A percentile compares a stretch with the other conserved stretches of the same genome.
These are phyloP conservation scores for Thalassoma bifasciatum DNA, from an alignment of 2,113 vertebrate species.

Conservation along the genomic window DNA sequence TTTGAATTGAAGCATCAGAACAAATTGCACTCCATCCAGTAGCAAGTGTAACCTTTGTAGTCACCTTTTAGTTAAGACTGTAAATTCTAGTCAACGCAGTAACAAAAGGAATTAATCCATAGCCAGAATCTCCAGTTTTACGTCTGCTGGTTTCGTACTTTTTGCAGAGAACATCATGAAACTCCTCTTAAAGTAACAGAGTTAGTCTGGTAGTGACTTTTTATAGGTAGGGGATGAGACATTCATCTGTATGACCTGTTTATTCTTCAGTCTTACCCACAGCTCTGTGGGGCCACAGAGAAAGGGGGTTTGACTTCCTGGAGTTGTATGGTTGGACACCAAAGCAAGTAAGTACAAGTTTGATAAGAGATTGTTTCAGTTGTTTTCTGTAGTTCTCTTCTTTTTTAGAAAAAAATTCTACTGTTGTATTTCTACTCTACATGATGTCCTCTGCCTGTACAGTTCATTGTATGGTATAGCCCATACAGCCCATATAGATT, in stretches of 20 bases:
- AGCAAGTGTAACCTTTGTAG: background rate
- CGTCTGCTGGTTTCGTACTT: too few relatives aligned
- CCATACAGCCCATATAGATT: too few relatives aligned
- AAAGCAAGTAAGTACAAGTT: background rate
- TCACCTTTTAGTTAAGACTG: background rate
- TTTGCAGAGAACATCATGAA: background rate
- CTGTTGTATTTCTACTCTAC: too few relatives aligned
- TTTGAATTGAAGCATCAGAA: too few relatives aligned
- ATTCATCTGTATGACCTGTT: conserved; percentile 2
- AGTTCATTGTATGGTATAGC: too few relatives aligned
- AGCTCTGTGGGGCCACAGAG: background rate
- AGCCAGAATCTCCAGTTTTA: background rate
- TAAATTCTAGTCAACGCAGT: background rate
- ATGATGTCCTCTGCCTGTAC: too few relatives aligned
- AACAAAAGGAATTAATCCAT: background rate
- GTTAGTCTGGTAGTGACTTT: background rate
- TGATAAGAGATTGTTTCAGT: background rate
- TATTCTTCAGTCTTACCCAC: conserved; percentile 7
- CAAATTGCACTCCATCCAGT: too few relatives aligned
- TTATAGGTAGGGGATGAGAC: conserved; percentile 6
- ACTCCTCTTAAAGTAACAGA: background rate
- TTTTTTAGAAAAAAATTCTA: background rate
- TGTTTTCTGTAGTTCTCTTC: background rate
- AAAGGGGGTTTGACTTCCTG: conserved; percentile 30
- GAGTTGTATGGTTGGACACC: background rate